These are phyloP conservation scores for Brachionus angularis DNA, from an alignment of 1,140 invertebrate species.

Conservation along the genomic window DNA sequence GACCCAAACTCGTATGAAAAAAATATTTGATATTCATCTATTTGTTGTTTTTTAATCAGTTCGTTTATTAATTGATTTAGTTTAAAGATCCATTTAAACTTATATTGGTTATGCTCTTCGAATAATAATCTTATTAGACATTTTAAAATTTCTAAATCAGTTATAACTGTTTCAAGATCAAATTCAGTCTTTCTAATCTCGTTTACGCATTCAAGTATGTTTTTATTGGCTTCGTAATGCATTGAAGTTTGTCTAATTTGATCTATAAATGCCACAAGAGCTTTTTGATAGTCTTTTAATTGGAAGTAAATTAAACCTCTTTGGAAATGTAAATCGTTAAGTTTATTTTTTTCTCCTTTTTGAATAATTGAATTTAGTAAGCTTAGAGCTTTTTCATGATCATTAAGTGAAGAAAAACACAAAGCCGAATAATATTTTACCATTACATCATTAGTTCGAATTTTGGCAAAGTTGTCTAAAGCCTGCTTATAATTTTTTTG, in stretches of 20 bases:
- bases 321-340: not conserved
- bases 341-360: no score
- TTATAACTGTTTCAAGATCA: not conserved
- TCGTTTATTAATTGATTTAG: not conserved
- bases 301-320: not conserved
- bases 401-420: no score
- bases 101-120: no score
- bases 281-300: not conserved
- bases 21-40: not conserved
- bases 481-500: not conserved
- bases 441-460: not conserved
- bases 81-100: not conserved
- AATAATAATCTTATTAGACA: no score
- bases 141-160: not conserved
- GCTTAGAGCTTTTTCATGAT: no score
- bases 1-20: slow-evolving; percentile 4
- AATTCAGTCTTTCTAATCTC: not conserved
- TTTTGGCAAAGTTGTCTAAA: not conserved
- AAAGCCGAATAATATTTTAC: not conserved
- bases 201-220: not conserved
- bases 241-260: not conserved
- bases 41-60: not conserved
- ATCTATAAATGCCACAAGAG: not conserved
- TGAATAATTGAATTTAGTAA: no score
- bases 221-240: not conserved